Evolutionary conservation across 2,113 vertebrate species (phyloP).

Genomic region (Zosterops pallidus): DNA sequence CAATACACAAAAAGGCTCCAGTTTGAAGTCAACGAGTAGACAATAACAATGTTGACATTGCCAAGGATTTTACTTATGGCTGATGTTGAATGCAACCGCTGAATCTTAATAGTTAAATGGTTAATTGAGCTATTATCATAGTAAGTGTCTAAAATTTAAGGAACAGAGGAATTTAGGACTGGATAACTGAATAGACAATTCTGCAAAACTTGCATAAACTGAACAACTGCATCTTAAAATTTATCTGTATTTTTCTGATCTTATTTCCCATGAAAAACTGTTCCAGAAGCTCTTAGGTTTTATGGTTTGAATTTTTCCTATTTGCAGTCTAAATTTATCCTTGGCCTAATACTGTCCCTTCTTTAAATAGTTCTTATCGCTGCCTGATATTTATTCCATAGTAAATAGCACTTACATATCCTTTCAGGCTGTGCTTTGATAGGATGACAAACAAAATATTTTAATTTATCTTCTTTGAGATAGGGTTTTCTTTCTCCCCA

Average conservation of each 20-base stretch:
- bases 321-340: constrained; percentile 36
- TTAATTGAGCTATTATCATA: neutral
- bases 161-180: neutral
- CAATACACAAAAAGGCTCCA: neutral
- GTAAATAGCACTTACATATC: constrained; percentile 7
- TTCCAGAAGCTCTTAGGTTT: neutral
- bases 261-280: neutral
- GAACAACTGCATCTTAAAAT: neutral
- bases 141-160: neutral
- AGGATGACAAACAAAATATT: constrained; percentile 18
- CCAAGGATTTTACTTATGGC: neutral
- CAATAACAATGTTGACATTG: neutral
- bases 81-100: neutral
- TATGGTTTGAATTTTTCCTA: constrained; percentile 1
- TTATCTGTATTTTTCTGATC: neutral
- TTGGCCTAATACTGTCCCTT: neutral
- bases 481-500: neutral
- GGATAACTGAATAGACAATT: neutral
- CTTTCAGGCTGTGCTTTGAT: constrained; percentile 24
- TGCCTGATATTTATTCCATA: constrained; percentile 19
- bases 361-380: constrained; percentile 6
- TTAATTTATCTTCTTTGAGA: neutral
- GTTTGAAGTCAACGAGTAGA: neutral
- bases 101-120: neutral
- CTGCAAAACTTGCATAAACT: neutral